A percentile compares a stretch with the other conserved stretches of the same genome.
Evolutionary conservation across 2,797 vertebrate genomes (phyloP).

Genomic region (Denticeps clupeoides): DNA sequence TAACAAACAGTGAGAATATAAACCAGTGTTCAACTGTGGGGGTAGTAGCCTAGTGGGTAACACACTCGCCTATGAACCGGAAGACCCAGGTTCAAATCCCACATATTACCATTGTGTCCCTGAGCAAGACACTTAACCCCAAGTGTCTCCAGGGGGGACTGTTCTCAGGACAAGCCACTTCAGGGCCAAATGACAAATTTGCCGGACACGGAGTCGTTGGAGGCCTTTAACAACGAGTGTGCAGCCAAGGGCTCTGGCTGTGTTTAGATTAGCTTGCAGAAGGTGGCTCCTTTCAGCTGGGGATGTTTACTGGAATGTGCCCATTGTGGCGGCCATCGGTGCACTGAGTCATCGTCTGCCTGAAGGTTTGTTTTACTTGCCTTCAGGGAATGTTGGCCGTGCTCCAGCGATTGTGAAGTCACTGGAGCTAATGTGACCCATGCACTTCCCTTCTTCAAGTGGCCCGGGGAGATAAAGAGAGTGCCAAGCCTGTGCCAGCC

Average conservation of each 20-base stretch:
- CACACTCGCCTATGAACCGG: too few relatives aligned
- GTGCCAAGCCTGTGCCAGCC: constrained; percentile 32
- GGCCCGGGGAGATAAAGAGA: constrained; percentile 45
- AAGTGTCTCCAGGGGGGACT: too few relatives aligned
- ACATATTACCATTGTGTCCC: too few relatives aligned
- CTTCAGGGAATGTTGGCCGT: constrained; percentile 48
- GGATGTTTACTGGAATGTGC: constrained; percentile 32
- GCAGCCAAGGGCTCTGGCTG: neutral
- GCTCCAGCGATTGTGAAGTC: constrained; percentile 60
- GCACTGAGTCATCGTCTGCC: constrained; percentile 49
- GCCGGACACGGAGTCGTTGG: too few relatives aligned
- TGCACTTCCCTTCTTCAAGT: constrained; percentile 46
- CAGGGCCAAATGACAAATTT: too few relatives aligned
- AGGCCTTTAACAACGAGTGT: too few relatives aligned
- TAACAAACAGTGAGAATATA: too few relatives aligned
- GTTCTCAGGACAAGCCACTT: too few relatives aligned
- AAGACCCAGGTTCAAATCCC: too few relatives aligned
- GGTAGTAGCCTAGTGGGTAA: too few relatives aligned
- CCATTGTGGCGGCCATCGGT: constrained; percentile 19
- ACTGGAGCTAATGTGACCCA: constrained; percentile 33
- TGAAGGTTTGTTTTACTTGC: constrained; percentile 51
- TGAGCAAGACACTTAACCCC: too few relatives aligned
- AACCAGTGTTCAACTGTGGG: too few relatives aligned
- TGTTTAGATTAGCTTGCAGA: constrained; percentile 6
- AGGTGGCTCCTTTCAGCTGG: constrained; percentile 18